These are phyloP conservation scores for Jordanella pulchra DNA, from an alignment of 2,797 vertebrate species.

Conservation along the genomic window DNA sequence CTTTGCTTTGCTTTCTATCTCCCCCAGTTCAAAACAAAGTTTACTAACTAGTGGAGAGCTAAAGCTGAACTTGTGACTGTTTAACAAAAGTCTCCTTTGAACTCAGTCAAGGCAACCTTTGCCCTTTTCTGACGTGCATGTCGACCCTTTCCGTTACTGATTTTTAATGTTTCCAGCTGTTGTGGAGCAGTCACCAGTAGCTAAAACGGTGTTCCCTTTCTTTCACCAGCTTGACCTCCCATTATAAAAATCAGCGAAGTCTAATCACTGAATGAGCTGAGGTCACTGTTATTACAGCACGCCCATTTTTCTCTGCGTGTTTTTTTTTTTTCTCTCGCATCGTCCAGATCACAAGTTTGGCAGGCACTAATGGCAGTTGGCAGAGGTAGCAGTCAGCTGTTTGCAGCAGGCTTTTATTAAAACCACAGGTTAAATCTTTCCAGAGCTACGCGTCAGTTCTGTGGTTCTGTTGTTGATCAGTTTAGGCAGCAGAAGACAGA, in stretches of 20 bases:
- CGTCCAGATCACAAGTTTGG: conserved; percentile 51
- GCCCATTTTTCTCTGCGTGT: conserved; percentile 19
- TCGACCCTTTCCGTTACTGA: neutral
- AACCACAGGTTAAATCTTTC: conserved; percentile 61
- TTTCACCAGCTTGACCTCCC: conserved; percentile 32
- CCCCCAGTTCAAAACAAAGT: neutral
- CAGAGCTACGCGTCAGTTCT: conserved; percentile 52
- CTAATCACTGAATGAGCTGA: conserved; percentile 53
- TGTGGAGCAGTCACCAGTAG: conserved; percentile 27
- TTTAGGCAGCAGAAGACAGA: conserved; percentile 38
- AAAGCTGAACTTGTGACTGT: conserved; percentile 6
- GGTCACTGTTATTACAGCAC: conserved; percentile 52
- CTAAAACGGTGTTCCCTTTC: conserved; percentile 20
- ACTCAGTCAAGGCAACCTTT: conserved; percentile 4
- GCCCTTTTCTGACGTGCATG: neutral
- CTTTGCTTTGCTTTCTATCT: neutral
- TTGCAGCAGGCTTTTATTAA: conserved; percentile 59
- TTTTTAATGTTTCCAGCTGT: conserved; percentile 22
- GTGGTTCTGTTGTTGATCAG: conserved; percentile 50
- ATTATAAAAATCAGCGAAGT: conserved; percentile 32
- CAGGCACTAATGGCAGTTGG: conserved; percentile 52
- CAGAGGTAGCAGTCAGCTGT: conserved; percentile 59
- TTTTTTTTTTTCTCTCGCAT: conserved; percentile 10
- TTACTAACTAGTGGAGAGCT: conserved; percentile 25
- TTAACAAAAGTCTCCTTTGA: conserved; percentile 20